Percentiles rank a stretch among this genome's conserved stretches.
Evolutionary conservation across 23 tunicate species (phyloP).

Genomic region (Trididemnum nubilum): DNA sequence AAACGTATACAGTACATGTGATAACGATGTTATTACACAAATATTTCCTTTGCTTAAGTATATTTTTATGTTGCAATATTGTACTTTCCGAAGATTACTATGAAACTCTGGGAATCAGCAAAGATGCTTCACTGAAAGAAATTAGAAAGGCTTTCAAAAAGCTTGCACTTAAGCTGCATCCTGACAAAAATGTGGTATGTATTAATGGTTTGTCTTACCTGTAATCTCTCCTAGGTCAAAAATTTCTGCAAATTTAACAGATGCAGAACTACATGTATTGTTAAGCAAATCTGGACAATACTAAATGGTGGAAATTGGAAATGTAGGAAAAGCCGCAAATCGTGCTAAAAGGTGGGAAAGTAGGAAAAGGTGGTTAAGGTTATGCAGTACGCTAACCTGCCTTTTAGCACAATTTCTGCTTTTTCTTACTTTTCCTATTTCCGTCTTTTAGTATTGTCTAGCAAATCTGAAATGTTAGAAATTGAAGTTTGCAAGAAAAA

Average conservation of each 20-base stretch:
- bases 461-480: too few relatives aligned
- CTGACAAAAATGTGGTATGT: constrained; percentile 94
- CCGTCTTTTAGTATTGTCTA: too few relatives aligned
- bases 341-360: too few relatives aligned
- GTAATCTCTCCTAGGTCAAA: too few relatives aligned
- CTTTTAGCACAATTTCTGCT: too few relatives aligned
- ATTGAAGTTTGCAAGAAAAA: too few relatives aligned
- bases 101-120: constrained; percentile 76
- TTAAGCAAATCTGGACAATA: background rate
- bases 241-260: background rate
- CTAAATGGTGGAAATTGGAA: background rate
- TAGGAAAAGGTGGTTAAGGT: too few relatives aligned
- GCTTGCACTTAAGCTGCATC: constrained; percentile 84
- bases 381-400: too few relatives aligned
- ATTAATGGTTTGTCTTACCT: background rate
- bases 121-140: constrained; percentile 89
- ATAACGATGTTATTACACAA: background rate
- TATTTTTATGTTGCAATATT: background rate
- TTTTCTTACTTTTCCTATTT: too few relatives aligned
- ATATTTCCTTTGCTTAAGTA: background rate
- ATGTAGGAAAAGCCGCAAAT: background rate
- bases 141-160: constrained; percentile 98
- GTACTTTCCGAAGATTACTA: constrained; percentile 67
- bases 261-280: background rate
- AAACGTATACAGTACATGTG: too few relatives aligned